Evolutionary conservation across 2,797 vertebrate species (phyloP).

Genomic region (Danio albolineatus): DNA sequence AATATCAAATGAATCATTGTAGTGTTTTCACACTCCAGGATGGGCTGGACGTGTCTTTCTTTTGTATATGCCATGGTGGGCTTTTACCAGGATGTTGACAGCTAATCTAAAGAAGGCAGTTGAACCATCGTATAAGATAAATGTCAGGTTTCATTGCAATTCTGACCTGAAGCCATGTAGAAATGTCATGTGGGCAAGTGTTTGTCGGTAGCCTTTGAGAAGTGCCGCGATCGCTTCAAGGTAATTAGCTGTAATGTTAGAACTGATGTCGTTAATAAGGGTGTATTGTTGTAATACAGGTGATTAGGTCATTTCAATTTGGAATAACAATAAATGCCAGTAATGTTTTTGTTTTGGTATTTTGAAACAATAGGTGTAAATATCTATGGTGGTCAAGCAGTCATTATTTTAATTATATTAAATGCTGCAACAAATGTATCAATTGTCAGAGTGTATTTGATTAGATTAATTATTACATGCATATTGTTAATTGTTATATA

Average conservation of each 20-base stretch:
- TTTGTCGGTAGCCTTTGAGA: conserved; percentile 43
- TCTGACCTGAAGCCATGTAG: conserved; percentile 29
- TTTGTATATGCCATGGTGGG: not conserved
- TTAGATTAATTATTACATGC: not conserved
- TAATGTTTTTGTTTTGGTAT: not conserved
- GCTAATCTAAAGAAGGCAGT: conserved; percentile 22
- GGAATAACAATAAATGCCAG: conserved; percentile 4
- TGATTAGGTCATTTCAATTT: conserved; percentile 5
- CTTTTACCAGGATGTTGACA: conserved; percentile 29
- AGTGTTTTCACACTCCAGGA: not conserved
- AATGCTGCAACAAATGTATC: not conserved
- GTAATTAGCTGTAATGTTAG: conserved; percentile 25
- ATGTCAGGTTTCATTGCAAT: conserved; percentile 54
- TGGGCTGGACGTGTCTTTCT: not conserved
- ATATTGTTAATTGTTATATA: no score
- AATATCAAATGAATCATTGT: conserved; percentile 1
- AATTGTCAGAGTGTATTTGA: not conserved
- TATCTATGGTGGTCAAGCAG: not conserved
- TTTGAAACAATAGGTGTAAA: not conserved
- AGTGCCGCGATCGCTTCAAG: not conserved
- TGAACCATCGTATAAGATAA: conserved; percentile 48
- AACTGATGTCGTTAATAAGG: not conserved
- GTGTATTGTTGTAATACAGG: not conserved
- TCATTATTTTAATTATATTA: no score
- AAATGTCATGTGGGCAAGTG: conserved; percentile 51